Percentiles rank a stretch among this genome's conserved stretches.
phyloP scores from a whole-genome alignment of 1,140 invertebrate genomes.

The Apis florea region DNA sequence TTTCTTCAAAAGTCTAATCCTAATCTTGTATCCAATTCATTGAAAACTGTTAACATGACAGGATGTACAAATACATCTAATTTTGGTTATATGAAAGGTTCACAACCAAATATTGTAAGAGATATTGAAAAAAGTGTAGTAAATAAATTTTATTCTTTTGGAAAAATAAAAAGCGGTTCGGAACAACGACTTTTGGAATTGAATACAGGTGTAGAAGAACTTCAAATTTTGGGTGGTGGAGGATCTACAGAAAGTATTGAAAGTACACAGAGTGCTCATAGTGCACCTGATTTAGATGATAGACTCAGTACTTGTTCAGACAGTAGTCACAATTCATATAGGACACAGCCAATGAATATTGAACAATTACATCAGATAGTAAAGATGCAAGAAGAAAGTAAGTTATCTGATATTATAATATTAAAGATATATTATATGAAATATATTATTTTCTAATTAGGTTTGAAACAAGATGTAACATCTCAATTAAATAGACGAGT shows the following conservation, averaged over 20 bases:
- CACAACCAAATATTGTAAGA: slow-evolving; percentile 67
- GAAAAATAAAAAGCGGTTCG: slow-evolving; percentile 69
- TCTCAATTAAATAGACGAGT: slow-evolving; percentile 54
- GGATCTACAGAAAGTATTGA: slow-evolving; percentile 78
- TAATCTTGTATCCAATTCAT: slow-evolving; percentile 70
- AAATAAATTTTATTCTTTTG: slow-evolving; percentile 57
- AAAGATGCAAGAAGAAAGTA: slow-evolving; percentile 72
- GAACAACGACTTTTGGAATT: slow-evolving; percentile 68
- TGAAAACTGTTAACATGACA: slow-evolving; percentile 52
- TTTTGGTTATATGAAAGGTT: slow-evolving; percentile 69
- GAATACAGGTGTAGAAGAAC: slow-evolving; percentile 47
- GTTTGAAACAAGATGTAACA: slow-evolving; percentile 62
- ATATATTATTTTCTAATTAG: slow-evolving; percentile 25
- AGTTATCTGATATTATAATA: slow-evolving; percentile 19
- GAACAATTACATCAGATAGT: slow-evolving; percentile 70
- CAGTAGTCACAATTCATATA: slow-evolving; percentile 72
- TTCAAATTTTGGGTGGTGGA: slow-evolving; percentile 55
- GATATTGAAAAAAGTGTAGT: slow-evolving; percentile 56
- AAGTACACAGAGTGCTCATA: slow-evolving; percentile 75
- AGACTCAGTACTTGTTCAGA: slow-evolving; percentile 72
- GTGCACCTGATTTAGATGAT: slow-evolving; percentile 74
- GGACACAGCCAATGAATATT: slow-evolving; percentile 67
- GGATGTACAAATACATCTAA: slow-evolving; percentile 36
- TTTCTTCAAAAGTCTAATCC: slow-evolving; percentile 78
- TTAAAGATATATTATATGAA: neutral